These are phyloP conservation scores for Pocota personata DNA, from an alignment of 2,888 invertebrate species.

Conservation along the genomic window DNA sequence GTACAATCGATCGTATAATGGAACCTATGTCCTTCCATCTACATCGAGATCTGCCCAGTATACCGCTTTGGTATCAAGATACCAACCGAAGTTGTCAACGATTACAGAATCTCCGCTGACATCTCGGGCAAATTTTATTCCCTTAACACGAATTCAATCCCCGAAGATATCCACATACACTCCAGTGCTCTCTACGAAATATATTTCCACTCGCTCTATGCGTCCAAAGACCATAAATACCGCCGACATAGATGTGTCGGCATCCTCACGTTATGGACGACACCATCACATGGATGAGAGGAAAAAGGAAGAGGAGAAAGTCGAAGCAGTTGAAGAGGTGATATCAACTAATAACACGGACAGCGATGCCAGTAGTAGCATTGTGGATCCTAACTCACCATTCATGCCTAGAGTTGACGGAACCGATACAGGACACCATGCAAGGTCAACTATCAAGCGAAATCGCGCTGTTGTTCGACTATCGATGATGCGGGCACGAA, in stretches of 20 bases:
- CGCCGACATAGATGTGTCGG: constrained; percentile 93
- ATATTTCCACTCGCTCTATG: constrained; percentile 84
- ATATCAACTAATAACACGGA: constrained; percentile 26
- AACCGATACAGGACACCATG: constrained; percentile 82
- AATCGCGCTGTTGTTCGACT: constrained; percentile 90
- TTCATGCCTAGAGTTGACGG: constrained; percentile 83
- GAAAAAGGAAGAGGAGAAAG: constrained; percentile 18
- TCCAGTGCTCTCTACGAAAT: constrained; percentile 80
- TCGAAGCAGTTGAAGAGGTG: constrained; percentile 7
- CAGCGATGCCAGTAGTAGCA: constrained; percentile 79
- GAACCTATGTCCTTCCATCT: constrained; percentile 78
- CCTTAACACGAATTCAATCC: constrained; percentile 83
- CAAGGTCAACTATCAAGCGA: constrained; percentile 87
- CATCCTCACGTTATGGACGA: constrained; percentile 84
- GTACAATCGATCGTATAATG: constrained; percentile 84
- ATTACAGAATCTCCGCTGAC: constrained; percentile 86
- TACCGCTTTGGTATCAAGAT: constrained; percentile 83
- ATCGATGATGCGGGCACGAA: constrained; percentile 85
- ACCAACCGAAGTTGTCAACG: constrained; percentile 89
- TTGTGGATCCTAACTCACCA: constrained; percentile 71
- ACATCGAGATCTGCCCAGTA: constrained; percentile 77
- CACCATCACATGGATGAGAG: constrained; percentile 52
- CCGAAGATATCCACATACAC: constrained; percentile 84
- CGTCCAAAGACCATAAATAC: constrained; percentile 91
- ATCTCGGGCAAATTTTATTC: constrained; percentile 79